Evolutionary conservation across 2,797 vertebrate species (phyloP).

Genomic region (Pantherophis vulpinus): DNA sequence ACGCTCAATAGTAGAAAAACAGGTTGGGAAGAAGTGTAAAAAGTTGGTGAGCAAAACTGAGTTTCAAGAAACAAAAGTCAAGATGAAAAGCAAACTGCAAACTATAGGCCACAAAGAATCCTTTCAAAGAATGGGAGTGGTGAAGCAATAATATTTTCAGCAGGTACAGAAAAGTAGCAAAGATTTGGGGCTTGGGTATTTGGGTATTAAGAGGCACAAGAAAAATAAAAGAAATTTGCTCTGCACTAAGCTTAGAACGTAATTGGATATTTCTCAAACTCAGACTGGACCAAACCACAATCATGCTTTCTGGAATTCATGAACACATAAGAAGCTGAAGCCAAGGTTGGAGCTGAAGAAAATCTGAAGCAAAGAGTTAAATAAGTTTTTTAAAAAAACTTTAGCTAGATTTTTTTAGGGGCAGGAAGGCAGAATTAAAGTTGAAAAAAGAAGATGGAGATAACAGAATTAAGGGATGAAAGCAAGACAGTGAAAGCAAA

Average conservation of each 20-base stretch:
- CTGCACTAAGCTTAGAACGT: background rate
- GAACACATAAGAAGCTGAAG: background rate
- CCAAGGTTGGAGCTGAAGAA: background rate
- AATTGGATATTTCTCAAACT: background rate
- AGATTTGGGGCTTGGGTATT: background rate
- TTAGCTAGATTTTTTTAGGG: background rate
- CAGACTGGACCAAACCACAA: background rate
- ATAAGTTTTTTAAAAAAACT: too few relatives aligned
- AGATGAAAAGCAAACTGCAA: background rate
- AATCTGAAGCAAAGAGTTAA: background rate
- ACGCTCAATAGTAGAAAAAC: background rate
- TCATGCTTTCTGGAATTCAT: background rate
- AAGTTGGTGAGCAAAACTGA: background rate
- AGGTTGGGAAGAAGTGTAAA: background rate
- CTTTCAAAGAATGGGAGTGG: background rate
- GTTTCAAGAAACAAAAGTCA: background rate
- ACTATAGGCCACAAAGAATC: background rate
- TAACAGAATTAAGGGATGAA: background rate
- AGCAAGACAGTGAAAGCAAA: background rate
- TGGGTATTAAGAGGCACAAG: background rate
- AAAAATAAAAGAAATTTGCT: background rate
- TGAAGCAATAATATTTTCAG: background rate
- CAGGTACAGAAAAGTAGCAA: background rate
- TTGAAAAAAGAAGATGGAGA: background rate
- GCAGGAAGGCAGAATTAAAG: background rate